Base-by-base conservation (phyloP, 2,113 vertebrate genomes). In the Actinemys pallida region DNA sequence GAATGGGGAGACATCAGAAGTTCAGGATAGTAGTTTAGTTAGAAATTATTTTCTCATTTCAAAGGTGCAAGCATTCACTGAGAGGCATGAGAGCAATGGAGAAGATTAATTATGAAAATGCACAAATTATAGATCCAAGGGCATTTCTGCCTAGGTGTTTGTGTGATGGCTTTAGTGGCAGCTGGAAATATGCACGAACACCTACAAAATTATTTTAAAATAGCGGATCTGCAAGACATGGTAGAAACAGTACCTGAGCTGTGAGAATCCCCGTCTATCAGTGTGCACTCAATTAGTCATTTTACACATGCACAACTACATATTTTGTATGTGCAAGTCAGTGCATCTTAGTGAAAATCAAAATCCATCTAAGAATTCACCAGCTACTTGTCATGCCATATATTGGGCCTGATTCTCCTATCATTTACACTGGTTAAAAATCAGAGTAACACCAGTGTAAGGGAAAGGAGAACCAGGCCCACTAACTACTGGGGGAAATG, bases 231-330 rank as follows among this genome's bases (percentile, higher is more conserved):
- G 19, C n/a, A 42, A 75, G 59, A 62, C 29, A 31, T 7, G 59
- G 13, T 16, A 80, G 24, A 88, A 86, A 54, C 22, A 24, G 11
- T 4, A 95, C 39, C 57, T 42, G 84, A 92, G 69, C 14, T 5
- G 13, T 83, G 22, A 42, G 4, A 0, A 81, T 84, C 83, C 72
- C 92, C 87, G 24, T 52, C 69, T 75, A 22, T 9, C 59, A 35
- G 29, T 31, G 59, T 72, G 65, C 3, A 19, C 0, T 0, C 2
- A 6, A 78, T 92, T 79, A 17, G 10, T 42, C 39, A 24, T 24
- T 42, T 62, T 62, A 13, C 29, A 62, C 69, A 75, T 42, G 39
- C 20, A 75, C 69, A 42, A 42, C 86, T 0, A 0, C 2, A 11
- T 81, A 42, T 75, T 72, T 85, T 88, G 0, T 75, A 17, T 6